These are phyloP conservation scores for Rhineura floridana DNA, from an alignment of 2,113 vertebrate species.

Conservation along the genomic window DNA sequence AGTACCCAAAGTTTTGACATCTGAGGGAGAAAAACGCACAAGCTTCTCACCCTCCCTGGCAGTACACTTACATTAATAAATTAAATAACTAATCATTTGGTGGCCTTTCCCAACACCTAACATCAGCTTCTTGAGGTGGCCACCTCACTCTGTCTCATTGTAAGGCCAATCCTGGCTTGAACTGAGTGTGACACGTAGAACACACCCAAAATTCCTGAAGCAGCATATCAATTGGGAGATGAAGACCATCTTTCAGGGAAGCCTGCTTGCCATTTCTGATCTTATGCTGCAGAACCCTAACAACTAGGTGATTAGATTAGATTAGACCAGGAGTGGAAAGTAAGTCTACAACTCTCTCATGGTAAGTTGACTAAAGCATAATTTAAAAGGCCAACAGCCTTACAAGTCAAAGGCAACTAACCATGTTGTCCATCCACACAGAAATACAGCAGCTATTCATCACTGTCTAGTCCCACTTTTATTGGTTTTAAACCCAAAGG, in stretches of 20 bases:
- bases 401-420: background rate
- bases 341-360: background rate
- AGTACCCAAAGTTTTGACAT: too few species aligned
- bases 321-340: too few species aligned
- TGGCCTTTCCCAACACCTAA: background rate
- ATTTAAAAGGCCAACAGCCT: background rate
- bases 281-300: too few species aligned
- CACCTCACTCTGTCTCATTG: background rate
- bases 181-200: background rate
- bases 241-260: background rate
- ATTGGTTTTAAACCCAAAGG: background rate
- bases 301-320: too few species aligned
- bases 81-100: background rate
- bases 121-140: background rate
- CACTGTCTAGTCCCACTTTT: background rate
- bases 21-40: too few species aligned
- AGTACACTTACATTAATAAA: too few species aligned
- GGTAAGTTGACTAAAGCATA: background rate
- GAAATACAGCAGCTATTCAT: background rate
- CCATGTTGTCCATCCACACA: background rate
- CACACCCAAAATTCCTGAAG: background rate
- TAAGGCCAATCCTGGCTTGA: background rate
- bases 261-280: background rate
- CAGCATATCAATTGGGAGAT: background rate
- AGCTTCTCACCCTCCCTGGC: background rate